phyloP scores from a whole-genome alignment of 2,797 vertebrate genomes.

The Brachyalestes nurse region DNA sequence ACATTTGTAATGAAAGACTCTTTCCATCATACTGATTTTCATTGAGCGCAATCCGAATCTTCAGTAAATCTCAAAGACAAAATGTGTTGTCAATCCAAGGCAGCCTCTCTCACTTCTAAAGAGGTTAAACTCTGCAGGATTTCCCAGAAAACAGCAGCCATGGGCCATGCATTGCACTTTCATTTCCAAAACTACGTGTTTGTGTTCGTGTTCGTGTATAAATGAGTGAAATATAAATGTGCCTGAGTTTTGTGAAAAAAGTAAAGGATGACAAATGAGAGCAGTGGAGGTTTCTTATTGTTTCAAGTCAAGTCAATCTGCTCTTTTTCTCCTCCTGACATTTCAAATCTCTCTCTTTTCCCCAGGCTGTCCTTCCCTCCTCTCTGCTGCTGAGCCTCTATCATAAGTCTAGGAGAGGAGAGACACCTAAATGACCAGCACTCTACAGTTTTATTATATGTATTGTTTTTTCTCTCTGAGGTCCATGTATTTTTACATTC shows the following conservation, averaged over 20 bases:
- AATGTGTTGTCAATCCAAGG: slow-evolving; percentile 31
- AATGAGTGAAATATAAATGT: slow-evolving; percentile 51
- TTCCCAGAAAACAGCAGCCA: slow-evolving; percentile 50
- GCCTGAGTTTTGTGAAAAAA: slow-evolving; percentile 27
- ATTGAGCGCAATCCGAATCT: slow-evolving; percentile 17
- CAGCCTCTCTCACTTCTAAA: slow-evolving; percentile 7
- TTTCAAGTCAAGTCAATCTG: slow-evolving; percentile 46
- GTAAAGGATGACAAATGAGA: slow-evolving; percentile 55
- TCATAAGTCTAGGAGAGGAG: slow-evolving; percentile 47
- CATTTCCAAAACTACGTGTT: background rate
- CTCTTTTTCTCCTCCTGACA: slow-evolving; percentile 44
- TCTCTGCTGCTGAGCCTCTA: slow-evolving; percentile 41
- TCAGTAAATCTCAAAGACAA: slow-evolving; percentile 34
- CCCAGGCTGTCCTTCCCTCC: slow-evolving; percentile 19
- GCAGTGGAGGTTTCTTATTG: slow-evolving; percentile 47
- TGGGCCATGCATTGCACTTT: slow-evolving; percentile 11
- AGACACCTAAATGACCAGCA: slow-evolving; percentile 56
- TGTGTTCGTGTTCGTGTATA: no score
- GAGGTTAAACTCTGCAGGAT: slow-evolving; percentile 32
- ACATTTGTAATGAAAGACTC: slow-evolving; percentile 26
- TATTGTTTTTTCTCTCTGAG: background rate
- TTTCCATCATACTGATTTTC: slow-evolving; percentile 44
- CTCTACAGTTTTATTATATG: background rate
- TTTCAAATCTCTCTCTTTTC: slow-evolving; percentile 44
- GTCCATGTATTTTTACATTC: background rate